Evolutionary conservation across 2,797 vertebrate genomes (phyloP), one percentile per base, ranked within the genome.

Genomic region (Cercopithecus petaurista): DNA sequence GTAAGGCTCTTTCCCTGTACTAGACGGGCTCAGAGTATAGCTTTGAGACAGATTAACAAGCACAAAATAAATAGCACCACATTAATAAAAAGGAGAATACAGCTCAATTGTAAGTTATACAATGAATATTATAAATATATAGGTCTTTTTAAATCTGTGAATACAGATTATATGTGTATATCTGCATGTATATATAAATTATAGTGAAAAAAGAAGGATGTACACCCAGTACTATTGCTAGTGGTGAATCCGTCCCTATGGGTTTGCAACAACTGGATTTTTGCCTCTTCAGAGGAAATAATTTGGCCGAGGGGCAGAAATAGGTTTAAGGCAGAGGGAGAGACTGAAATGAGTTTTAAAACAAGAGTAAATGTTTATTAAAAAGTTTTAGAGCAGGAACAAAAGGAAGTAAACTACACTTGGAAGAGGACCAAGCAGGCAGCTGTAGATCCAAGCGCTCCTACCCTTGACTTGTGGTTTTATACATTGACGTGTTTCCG

Each of bases 51-150:
- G 43, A 91, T 89, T 57, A 73, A 93, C 0, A 73, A 52, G 76
- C 70, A 80, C 30, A 57, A 96, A 90, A 22, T 76, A 90, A 96
- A 82, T 75, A 80, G 14, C 24, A 67, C 2, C 52, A 24, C 39
- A 75, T 88, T 57, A 88, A 79, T 87, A 88, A 90, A 85, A 77
- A 90, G 93, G 52, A 88, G 22, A 93, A 55, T 61, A 90, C 76
- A 90, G 4, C 1, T 80, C 43, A 85, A 48, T 76, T 19, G 1
- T 57, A 64, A 86, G 28, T 86, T 70, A 84, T 30, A 19, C 50
- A 24, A 90, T 77, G 21, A 86, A 93, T 21, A 46, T 5, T 59
- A 48, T 67, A 82, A 76, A 46, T 81, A 82, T 52, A 30, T 52
- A 41, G 1, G 8, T 72, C 75, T 50, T 67, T 83, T 96, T 72